Evolutionary conservation across 2,797 vertebrate genomes (phyloP).

Genomic region (Danio aesculapii): DNA sequence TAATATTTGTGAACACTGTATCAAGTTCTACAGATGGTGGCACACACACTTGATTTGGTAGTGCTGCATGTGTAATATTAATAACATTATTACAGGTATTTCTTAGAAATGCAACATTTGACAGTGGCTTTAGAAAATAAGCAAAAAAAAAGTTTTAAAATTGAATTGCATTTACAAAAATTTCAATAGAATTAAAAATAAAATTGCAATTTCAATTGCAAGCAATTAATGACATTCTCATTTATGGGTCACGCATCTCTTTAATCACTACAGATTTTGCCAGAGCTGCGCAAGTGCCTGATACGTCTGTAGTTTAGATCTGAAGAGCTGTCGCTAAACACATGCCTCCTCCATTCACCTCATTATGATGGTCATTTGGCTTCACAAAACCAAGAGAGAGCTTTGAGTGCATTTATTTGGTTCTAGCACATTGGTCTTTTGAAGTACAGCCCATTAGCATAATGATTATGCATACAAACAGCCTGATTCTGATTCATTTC

Average conservation of each 20-base stretch:
- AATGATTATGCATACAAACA: conserved; percentile 23
- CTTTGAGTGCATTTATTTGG: conserved; percentile 6
- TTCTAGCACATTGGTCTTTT: conserved; percentile 3
- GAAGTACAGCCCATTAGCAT: not conserved
- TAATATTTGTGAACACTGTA: too few species aligned
- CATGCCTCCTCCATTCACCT: not conserved
- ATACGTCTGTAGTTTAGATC: not conserved
- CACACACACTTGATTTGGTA: too few species aligned
- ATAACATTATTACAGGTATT: too few species aligned
- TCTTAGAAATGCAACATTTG: too few species aligned
- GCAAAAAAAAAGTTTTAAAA: too few species aligned
- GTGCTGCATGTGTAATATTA: too few species aligned
- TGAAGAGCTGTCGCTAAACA: not conserved
- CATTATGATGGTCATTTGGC: conserved; percentile 4
- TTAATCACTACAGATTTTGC: not conserved
- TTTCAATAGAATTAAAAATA: too few species aligned
- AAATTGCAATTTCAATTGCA: too few species aligned
- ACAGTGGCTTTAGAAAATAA: too few species aligned
- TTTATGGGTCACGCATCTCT: not conserved
- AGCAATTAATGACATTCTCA: not conserved
- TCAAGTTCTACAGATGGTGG: too few species aligned
- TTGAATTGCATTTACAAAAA: too few species aligned
- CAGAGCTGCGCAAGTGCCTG: not conserved
- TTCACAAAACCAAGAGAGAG: conserved; percentile 32
- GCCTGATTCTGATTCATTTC: conserved; percentile 20